phyloP scores from a whole-genome alignment of 2,113 vertebrate genomes.

The Oreocharis arfaki region DNA sequence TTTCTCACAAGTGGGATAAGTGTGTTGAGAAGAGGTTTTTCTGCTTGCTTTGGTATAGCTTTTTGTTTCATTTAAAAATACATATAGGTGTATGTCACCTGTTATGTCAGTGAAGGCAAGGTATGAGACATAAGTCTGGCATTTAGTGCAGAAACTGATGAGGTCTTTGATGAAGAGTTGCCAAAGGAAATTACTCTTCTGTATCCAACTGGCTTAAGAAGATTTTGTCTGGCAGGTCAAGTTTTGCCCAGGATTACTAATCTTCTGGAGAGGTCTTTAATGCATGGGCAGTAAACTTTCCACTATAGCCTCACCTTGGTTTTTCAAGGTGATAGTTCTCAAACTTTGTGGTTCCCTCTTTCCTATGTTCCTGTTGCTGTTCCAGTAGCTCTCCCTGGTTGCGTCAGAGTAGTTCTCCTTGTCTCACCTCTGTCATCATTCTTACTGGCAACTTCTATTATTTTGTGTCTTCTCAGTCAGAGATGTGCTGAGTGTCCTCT shows the following conservation, averaged over 20 bases:
- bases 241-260: background rate
- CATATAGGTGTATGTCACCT: background rate
- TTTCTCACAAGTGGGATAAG: background rate
- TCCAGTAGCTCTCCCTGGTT: background rate
- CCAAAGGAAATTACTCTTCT: background rate
- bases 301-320: background rate
- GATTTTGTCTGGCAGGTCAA: background rate
- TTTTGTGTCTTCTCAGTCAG: background rate
- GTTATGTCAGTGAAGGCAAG: background rate
- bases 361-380: background rate
- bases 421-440: background rate
- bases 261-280: background rate
- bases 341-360: background rate
- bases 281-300: background rate
- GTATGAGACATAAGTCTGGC: background rate
- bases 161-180: background rate
- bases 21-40: background rate
- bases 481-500: background rate
- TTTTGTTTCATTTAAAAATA: background rate
- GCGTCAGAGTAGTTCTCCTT: background rate
- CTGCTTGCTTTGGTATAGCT: background rate
- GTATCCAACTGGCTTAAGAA: background rate
- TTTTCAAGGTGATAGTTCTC: background rate
- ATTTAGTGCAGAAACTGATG: background rate
- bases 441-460: background rate